A percentile compares a stretch with the other conserved stretches of the same genome.
Evolutionary conservation across 2,797 vertebrate genomes (phyloP).

Genomic region (Arnoldichthys spilopterus): DNA sequence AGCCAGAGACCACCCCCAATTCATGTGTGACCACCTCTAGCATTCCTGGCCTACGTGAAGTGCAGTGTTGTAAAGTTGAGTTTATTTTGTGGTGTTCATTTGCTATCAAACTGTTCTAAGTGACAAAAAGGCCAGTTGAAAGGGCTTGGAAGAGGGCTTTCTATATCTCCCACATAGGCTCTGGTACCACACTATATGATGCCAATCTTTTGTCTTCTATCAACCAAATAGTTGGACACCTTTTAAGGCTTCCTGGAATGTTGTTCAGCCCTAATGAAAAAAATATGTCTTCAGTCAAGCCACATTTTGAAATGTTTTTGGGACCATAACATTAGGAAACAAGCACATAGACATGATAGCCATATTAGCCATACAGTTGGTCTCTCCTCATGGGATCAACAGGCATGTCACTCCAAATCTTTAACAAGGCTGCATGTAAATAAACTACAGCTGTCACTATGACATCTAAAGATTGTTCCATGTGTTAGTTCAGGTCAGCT

Average conservation of each 20-base stretch:
- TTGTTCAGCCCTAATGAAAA: slow-evolving; percentile 63
- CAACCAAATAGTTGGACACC: slow-evolving; percentile 75
- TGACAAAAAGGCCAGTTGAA: slow-evolving; percentile 62
- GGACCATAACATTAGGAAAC: slow-evolving; percentile 60
- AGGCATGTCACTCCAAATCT: slow-evolving; percentile 48
- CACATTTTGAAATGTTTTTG: slow-evolving; percentile 64
- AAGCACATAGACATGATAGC: slow-evolving; percentile 43
- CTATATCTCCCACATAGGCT: slow-evolving; percentile 34
- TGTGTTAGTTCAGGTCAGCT: background rate
- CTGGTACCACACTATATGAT: slow-evolving; percentile 63
- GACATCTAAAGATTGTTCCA: background rate
- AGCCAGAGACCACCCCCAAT: slow-evolving; percentile 64
- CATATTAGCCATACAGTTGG: background rate
- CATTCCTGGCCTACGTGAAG: slow-evolving; percentile 71
- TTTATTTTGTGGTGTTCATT: slow-evolving; percentile 58
- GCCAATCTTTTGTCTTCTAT: slow-evolving; percentile 57
- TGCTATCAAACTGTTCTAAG: slow-evolving; percentile 36
- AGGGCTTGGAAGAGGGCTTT: slow-evolving; percentile 71
- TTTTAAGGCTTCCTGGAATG: slow-evolving; percentile 70
- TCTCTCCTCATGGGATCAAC: slow-evolving; percentile 50
- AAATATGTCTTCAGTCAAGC: slow-evolving; percentile 54
- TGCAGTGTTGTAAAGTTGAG: slow-evolving; percentile 69
- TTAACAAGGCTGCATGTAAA: slow-evolving; percentile 44
- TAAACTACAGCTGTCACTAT: slow-evolving; percentile 24
- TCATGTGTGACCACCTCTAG: slow-evolving; percentile 66